These are phyloP conservation scores for Xestia sexstrigata DNA, from an alignment of 2,888 invertebrate species.

Conservation along the genomic window DNA sequence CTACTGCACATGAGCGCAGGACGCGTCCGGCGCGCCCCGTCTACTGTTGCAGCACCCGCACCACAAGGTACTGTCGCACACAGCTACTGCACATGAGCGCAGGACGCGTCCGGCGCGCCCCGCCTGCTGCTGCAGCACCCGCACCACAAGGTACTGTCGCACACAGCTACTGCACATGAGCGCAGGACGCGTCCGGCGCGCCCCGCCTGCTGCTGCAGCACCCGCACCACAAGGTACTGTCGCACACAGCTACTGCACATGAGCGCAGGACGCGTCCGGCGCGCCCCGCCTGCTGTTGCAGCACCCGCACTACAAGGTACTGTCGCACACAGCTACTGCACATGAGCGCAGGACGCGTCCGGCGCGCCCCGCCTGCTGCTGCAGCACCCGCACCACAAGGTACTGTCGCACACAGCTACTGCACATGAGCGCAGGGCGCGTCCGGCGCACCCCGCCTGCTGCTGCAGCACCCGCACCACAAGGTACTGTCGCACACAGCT, in stretches of 20 bases:
- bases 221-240: slow-evolving; percentile 63
- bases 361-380: slow-evolving; percentile 8
- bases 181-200: slow-evolving; percentile 80
- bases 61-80: slow-evolving; percentile 21
- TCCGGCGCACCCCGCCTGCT: slow-evolving; percentile 85
- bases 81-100: slow-evolving; percentile 61
- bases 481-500: slow-evolving; percentile 7
- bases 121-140: slow-evolving; percentile 29
- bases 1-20: slow-evolving; percentile 10
- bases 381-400: slow-evolving; percentile 59
- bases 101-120: slow-evolving; percentile 8
- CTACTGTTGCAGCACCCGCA: slow-evolving; percentile 6
- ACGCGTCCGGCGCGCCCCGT: background rate
- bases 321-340: slow-evolving; percentile 14
- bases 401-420: slow-evolving; percentile 19
- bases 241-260: slow-evolving; percentile 6
- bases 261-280: background rate
- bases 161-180: slow-evolving; percentile 9
- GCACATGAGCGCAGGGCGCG: slow-evolving; percentile 62
- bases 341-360: background rate
- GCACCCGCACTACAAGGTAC: slow-evolving; percentile 30
- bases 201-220: slow-evolving; percentile 76
- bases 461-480: slow-evolving; percentile 65
- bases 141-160: slow-evolving; percentile 61
- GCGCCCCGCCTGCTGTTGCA: slow-evolving; percentile 1